Base-by-base conservation (phyloP, 2,797 vertebrate genomes). In the Hypotaenidia philippensis region DNA sequence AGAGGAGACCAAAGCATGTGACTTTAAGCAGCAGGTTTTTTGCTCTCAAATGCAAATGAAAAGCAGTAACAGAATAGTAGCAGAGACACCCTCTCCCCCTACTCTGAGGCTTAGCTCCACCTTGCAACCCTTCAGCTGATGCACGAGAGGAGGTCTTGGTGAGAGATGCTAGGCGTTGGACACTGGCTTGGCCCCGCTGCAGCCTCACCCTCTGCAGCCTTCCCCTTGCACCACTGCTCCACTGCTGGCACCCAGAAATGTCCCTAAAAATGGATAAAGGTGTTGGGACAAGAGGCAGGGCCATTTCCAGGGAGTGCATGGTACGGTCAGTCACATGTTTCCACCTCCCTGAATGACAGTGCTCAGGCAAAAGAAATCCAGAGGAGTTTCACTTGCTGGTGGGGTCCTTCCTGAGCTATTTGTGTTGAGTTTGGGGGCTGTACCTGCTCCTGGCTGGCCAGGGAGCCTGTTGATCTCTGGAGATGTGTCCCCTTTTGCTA, bases 281-380 rank as follows among this genome's bases (percentile, higher is more conserved):
- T 36, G 45, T 13, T 47, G 47, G 63, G 63, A n/a, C 61, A 34
- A 83, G 40, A 78, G 40, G 26, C 50, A 79, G 52, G 14, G 10
- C 6, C 19, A 10, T 64, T 79, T n/a, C 59, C 32, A 38, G 16
- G 70, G 57, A 83, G 15, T 29, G 29, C 0, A 0, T 3, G 10
- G 10, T 40, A 44, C 0, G 1, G 29, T 21, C 9, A 71, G 63
- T 36, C 63, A 68, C 40, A 36, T 0, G 0, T 61, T 69, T 63
- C 56, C 60, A 13, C 13, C 29, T 65, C 18, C 20, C 41, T 0
- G 27, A 36, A 36, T 5, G 10, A 7, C n/a, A 44, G 3, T 31
- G 57, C 53, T 66, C 52, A 66, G 57, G 12, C 25, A 66, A 57
- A 31, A 89, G 47, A 83, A 87, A 75, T 15, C 22, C 36, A 36